These are phyloP conservation scores for Pitta sordida DNA, from an alignment of 2,113 vertebrate species.

Conservation along the genomic window DNA sequence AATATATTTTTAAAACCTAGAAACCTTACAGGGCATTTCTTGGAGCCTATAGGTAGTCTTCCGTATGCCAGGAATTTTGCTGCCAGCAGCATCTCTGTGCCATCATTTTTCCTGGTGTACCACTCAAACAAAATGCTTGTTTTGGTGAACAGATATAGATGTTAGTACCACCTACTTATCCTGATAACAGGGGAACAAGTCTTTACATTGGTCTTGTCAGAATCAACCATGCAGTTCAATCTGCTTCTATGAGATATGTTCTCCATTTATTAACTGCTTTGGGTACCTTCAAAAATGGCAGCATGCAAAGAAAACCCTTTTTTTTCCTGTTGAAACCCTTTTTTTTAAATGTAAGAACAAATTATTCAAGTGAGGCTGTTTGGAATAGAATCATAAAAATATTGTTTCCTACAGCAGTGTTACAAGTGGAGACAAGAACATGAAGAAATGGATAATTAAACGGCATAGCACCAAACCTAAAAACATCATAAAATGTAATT, in stretches of 20 bases:
- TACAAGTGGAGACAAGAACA: neutral
- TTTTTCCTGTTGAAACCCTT: neutral
- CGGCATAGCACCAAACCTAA: neutral
- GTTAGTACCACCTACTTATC: neutral
- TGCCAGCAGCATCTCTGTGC: neutral
- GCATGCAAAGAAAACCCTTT: neutral
- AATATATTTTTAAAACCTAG: neutral
- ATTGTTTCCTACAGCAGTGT: neutral
- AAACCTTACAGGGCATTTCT: neutral
- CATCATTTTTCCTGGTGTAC: neutral
- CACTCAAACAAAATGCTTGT: neutral
- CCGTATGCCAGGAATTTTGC: neutral
- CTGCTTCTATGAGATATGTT: neutral
- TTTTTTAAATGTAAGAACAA: neutral
- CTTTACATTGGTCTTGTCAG: neutral
- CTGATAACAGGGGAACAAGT: neutral
- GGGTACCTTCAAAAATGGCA: neutral
- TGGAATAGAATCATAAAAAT: neutral
- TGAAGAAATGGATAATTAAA: constrained; percentile 22
- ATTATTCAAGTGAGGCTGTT: neutral
- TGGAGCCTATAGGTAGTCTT: neutral
- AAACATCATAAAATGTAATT: constrained; percentile 34
- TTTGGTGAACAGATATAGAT: neutral
- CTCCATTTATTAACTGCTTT: neutral
- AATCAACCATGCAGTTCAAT: neutral